Percentiles rank a stretch among this genome's conserved stretches.
Evolutionary conservation across 2,797 vertebrate genomes (phyloP).

Genomic region (Cuniculus paca): DNA sequence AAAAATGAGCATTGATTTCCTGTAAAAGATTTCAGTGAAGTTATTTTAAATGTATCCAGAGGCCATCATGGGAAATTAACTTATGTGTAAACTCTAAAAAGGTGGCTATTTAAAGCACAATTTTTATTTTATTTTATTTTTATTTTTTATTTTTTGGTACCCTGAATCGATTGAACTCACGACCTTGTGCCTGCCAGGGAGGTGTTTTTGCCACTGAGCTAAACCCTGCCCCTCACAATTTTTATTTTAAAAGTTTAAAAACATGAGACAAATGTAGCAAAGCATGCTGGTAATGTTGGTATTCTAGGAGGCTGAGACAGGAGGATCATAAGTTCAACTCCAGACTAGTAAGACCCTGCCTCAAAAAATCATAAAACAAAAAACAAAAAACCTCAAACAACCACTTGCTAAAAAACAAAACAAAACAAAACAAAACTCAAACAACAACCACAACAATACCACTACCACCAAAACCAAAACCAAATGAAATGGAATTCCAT

Average conservation of each 20-base stretch:
- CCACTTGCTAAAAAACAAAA: neutral
- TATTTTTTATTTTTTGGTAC: no score
- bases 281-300: neutral
- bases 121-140: neutral
- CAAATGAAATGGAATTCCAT: neutral
- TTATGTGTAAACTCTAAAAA: slow-evolving; percentile 52
- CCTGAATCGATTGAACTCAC: no score
- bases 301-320: neutral
- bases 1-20: slow-evolving; percentile 26
- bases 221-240: no score
- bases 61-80: neutral
- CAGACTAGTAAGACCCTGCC: neutral
- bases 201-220: no score
- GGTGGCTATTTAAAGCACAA: neutral
- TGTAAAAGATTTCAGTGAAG: slow-evolving; percentile 34
- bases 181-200: no score
- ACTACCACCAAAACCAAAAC: neutral
- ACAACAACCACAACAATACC: neutral
- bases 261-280: neutral
- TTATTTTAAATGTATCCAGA: slow-evolving; percentile 27
- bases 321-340: neutral
- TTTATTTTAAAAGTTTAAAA: slow-evolving; percentile 24
- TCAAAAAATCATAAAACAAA: neutral
- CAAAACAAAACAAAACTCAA: neutral
- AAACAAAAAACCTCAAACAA: neutral